Evolutionary conservation across 2,113 vertebrate species (phyloP), one percentile per base, ranked within the genome.

Genomic region (Actinemys pallida): DNA sequence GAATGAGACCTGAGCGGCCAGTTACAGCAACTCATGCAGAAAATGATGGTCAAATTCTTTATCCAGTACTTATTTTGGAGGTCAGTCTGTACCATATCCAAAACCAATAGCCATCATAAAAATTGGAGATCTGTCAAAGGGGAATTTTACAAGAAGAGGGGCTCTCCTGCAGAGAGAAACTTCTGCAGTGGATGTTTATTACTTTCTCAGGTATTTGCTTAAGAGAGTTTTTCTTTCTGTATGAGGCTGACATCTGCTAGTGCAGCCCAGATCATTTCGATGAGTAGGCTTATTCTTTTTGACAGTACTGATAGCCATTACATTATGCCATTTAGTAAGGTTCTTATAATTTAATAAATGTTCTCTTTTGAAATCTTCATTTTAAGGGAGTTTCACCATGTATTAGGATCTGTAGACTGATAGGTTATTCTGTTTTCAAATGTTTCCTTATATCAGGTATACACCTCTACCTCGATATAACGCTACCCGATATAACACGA

Each of bases 301-400:
- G 52, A 62, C 53, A 85, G 16, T 72, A 31, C 87, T 79, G 79
- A 59, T 79, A 87, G 82, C 90, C 83, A 14, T 50, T 81, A 12
- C 10, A 11, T 85, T 95, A 85, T 92, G 72, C 76, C 81, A 8
- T 91, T 95, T 53, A 85, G 53, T 84, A 84, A 86, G 52, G 54
- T 90, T 45, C 47, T 42, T 88, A 17, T 3, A 81, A 50, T 59
- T 81, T 87, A 91, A 90, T 84, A 78, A 78, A 50, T 45, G 25
- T 62, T 94, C 69, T 93, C 81, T 16, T 93, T 50, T 45, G 86
- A 86, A n/a, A 35, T 87, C 57, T 80, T 72, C 2, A 57, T 90
- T 90, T 80, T 83, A 14, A 52, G 82, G 53, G 72, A 29, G 22
- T 84, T 94, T 57, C 75, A 2, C 47, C 12, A 0, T 25, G 13